A percentile compares a stretch with the other conserved stretches of the same genome.
These are phyloP conservation scores for Triplophysa siluroides DNA, from an alignment of 2,113 vertebrate species.

Conservation along the genomic window DNA sequence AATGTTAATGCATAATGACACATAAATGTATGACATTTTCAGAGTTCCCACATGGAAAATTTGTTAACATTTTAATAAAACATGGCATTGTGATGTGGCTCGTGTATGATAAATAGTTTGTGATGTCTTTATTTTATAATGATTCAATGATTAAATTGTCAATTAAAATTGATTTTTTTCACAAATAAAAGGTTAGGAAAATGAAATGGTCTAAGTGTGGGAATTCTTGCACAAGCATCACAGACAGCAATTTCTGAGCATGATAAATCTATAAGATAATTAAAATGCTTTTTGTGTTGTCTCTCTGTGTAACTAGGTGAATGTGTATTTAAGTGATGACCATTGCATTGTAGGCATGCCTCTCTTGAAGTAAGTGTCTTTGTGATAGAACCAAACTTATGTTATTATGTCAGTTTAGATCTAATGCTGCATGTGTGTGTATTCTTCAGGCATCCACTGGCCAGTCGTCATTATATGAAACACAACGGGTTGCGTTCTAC, in stretches of 20 bases:
- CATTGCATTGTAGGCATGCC: constrained; percentile 85
- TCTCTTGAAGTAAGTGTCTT: constrained; percentile 79
- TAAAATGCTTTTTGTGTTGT: neutral
- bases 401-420: neutral
- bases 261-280: neutral
- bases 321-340: constrained; percentile 83
- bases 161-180: too few species aligned
- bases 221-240: neutral
- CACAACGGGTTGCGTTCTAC: constrained; percentile 86
- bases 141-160: too few species aligned
- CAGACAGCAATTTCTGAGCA: neutral
- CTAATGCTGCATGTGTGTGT: constrained; percentile 9
- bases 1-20: neutral
- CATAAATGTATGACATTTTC: neutral
- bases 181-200: too few species aligned
- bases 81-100: too few species aligned
- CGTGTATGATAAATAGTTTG: too few species aligned
- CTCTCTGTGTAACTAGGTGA: constrained; percentile 70
- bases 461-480: constrained; percentile 84
- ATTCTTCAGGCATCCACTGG: constrained; percentile 79
- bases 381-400: neutral
- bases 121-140: too few species aligned
- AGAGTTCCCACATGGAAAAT: too few species aligned
- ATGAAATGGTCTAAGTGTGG: too few species aligned
- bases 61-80: too few species aligned